Conservation (phyloP, 2,888 invertebrate species). For the Andrena hattorfiana region DNA sequence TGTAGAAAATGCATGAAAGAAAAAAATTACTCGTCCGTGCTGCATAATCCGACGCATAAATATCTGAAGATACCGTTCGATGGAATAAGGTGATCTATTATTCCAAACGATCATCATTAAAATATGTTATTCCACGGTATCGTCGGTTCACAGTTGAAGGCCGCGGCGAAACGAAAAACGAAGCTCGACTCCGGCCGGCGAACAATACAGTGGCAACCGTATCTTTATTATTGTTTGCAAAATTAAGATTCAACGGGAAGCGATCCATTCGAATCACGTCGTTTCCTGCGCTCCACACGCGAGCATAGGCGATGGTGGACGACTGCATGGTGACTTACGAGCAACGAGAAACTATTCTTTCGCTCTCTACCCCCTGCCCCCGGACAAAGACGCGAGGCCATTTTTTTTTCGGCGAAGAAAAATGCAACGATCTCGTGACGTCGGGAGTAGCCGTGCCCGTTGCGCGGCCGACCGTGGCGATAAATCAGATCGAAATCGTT, state of each 20-base stretch:
- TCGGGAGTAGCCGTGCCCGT: not conserved
- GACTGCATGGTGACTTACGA: not conserved
- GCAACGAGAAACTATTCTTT: not conserved
- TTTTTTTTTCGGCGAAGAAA: not conserved
- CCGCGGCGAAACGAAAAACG: not conserved
- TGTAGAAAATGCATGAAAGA: too few relatives aligned
- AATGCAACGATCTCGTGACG: not conserved
- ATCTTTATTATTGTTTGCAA: constrained; percentile 41
- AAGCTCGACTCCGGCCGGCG: constrained; percentile 14
- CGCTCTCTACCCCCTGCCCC: not conserved
- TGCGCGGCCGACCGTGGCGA: not conserved
- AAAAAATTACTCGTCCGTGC: too few relatives aligned
- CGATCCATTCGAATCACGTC: constrained; percentile 38
- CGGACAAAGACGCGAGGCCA: not conserved
- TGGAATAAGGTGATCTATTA: not conserved
- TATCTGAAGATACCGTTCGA: not conserved
- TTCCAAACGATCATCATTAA: not conserved
- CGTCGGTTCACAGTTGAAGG: not conserved
- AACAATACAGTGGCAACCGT: not conserved
- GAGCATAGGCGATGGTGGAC: constrained; percentile 6
- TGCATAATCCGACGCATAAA: too few relatives aligned
- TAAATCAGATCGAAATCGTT: constrained; percentile 19
- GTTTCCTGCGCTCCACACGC: constrained; percentile 30
- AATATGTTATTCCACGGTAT: not conserved
- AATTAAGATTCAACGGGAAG: constrained; percentile 40